phyloP scores from a whole-genome alignment of 2,113 vertebrate species.

The Perognathus longimembris region DNA sequence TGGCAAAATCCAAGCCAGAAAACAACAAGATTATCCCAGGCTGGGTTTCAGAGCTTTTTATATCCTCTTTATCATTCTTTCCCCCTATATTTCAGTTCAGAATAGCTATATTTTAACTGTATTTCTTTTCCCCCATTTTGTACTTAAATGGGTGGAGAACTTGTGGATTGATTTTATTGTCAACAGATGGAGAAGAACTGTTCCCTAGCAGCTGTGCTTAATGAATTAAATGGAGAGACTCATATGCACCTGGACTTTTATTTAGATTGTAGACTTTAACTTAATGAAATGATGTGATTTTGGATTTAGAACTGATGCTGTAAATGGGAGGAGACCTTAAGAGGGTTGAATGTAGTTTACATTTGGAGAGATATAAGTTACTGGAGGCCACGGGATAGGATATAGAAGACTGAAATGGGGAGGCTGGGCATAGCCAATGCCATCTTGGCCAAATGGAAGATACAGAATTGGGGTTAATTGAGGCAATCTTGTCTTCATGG shows the following conservation, averaged over 20 bases:
- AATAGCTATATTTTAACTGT: neutral
- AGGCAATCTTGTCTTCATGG: too few relatives aligned
- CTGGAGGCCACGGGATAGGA: neutral
- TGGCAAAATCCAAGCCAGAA: neutral
- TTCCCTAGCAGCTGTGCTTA: neutral
- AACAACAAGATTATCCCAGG: neutral
- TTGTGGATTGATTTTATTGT: neutral
- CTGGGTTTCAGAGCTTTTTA: neutral
- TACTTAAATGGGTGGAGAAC: neutral
- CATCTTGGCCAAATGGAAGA: too few relatives aligned
- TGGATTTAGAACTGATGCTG: neutral
- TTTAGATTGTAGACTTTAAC: conserved; percentile 57
- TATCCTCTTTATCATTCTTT: neutral
- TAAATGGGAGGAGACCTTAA: neutral
- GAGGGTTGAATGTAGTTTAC: neutral
- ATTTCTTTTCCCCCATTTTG: neutral
- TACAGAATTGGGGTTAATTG: too few relatives aligned
- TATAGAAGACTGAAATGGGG: neutral
- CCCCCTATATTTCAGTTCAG: neutral
- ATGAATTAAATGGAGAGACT: neutral
- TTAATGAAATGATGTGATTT: conserved; percentile 28
- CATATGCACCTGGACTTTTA: neutral
- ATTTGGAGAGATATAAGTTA: neutral
- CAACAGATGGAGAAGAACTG: neutral
- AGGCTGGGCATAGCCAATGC: too few relatives aligned